phyloP scores from a whole-genome alignment of 2,888 invertebrate species.

The Caenorhabditis parvicauda region DNA sequence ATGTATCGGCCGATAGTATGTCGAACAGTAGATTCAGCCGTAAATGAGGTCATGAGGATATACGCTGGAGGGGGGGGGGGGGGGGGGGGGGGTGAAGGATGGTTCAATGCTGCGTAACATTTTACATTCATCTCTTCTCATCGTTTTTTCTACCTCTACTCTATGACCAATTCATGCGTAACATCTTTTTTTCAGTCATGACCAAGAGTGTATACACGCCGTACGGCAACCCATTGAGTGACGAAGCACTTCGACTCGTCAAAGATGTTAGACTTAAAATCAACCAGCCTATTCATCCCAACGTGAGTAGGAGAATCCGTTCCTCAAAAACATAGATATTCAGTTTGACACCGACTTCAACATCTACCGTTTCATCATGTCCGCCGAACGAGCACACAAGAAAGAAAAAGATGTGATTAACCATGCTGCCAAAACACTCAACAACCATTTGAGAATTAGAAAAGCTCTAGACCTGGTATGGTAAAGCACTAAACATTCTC shows the following conservation, averaged over 20 bases:
- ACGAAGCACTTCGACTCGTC: constrained; percentile 50
- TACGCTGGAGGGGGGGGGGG: no score
- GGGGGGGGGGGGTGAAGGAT: not conserved
- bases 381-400: constrained; percentile 46
- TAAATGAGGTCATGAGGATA: no score
- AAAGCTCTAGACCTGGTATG: constrained; percentile 54
- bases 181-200: constrained; percentile 9
- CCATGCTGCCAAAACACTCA: constrained; percentile 50
- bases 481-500: not conserved
- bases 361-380: constrained; percentile 60
- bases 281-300: constrained; percentile 53
- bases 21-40: no score
- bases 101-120: no score
- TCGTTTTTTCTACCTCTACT: constrained; percentile 4
- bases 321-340: no score
- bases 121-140: not conserved
- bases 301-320: constrained; percentile 25
- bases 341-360: constrained; percentile 62
- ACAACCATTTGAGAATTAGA: constrained; percentile 57
- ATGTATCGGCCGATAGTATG: no score
- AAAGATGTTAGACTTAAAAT: constrained; percentile 51
- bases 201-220: constrained; percentile 24
- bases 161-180: not conserved
- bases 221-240: constrained; percentile 51
- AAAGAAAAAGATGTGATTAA: constrained; percentile 56